These are phyloP conservation scores for Hiodon alosoides DNA, from an alignment of 2,113 vertebrate genomes.

Conservation along the genomic window DNA sequence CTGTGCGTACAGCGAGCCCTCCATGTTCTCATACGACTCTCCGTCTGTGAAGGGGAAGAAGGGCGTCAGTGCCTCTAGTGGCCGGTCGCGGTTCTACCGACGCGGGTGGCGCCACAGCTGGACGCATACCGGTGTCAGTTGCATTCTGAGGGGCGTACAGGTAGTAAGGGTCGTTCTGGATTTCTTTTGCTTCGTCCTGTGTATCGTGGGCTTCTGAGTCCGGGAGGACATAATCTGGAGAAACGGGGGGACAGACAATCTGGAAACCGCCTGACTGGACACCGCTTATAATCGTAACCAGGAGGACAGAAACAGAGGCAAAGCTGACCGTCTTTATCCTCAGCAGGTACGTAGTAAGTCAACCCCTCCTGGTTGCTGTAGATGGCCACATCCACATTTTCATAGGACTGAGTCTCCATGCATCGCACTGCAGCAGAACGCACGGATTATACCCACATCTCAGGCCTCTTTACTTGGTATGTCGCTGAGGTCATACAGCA, in stretches of 20 bases:
- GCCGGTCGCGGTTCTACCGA: not conserved
- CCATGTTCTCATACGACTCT: constrained; percentile 42
- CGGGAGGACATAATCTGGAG: constrained; percentile 29
- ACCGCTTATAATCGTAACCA: too few relatives aligned
- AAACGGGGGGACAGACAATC: not conserved
- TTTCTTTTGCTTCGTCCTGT: not conserved
- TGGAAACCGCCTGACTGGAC: not conserved
- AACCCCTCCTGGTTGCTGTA: constrained; percentile 33
- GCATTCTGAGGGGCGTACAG: not conserved
- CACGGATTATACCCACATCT: constrained; percentile 16
- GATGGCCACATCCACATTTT: constrained; percentile 33
- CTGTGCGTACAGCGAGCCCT: constrained; percentile 19
- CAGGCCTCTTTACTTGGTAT: not conserved
- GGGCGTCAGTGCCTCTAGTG: not conserved
- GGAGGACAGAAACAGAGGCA: not conserved
- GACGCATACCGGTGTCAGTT: constrained; percentile 22
- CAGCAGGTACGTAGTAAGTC: constrained; percentile 15
- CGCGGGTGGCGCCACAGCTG: not conserved
- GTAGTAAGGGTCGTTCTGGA: not conserved
- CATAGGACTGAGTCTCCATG: constrained; percentile 32
- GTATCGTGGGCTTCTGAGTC: constrained; percentile 2
- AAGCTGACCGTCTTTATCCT: constrained; percentile 19
- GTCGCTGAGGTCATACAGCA: too few relatives aligned
- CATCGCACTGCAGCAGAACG: constrained; percentile 12
- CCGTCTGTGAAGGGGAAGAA: constrained; percentile 24